phyloP scores from a whole-genome alignment of 2,888 invertebrate genomes.

The Cataglyphis albicans region DNA sequence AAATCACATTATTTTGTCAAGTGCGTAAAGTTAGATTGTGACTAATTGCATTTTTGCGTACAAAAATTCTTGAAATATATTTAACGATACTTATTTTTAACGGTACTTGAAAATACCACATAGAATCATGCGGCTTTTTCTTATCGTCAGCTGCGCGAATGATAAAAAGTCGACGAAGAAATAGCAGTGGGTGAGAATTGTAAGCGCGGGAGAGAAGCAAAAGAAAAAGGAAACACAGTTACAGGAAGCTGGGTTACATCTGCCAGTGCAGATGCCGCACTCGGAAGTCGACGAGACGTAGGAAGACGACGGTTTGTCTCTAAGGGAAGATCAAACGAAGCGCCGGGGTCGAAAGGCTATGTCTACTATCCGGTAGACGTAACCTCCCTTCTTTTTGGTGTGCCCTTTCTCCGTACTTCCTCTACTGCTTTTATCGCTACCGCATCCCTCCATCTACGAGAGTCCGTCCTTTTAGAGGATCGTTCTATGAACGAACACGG shows the following conservation, averaged over 20 bases:
- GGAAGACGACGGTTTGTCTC: constrained; percentile 63
- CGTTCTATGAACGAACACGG: constrained; percentile 8
- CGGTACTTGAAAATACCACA: neutral
- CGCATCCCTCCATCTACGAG: constrained; percentile 13
- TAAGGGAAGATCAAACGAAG: constrained; percentile 70
- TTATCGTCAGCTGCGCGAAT: constrained; percentile 37
- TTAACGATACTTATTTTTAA: constrained; percentile 30
- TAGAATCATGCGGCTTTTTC: neutral
- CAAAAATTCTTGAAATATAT: constrained; percentile 14
- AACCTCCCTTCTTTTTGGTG: constrained; percentile 40
- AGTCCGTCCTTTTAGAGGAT: constrained; percentile 28
- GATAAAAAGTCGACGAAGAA: constrained; percentile 38
- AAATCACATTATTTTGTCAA: neutral
- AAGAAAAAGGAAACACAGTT: constrained; percentile 46
- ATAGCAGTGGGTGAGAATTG: constrained; percentile 36
- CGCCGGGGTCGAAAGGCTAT: constrained; percentile 62
- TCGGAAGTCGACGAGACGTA: constrained; percentile 42
- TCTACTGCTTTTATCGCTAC: constrained; percentile 26
- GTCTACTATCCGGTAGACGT: constrained; percentile 54
- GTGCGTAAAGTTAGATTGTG: neutral
- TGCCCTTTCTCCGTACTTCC: constrained; percentile 47
- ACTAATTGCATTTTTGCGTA: neutral
- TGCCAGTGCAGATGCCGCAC: constrained; percentile 30
- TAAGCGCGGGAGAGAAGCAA: constrained; percentile 43
- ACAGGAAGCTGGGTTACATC: constrained; percentile 44